Evolutionary conservation across 2,797 vertebrate genomes (phyloP).

Genomic region (Neostethus bicornis): DNA sequence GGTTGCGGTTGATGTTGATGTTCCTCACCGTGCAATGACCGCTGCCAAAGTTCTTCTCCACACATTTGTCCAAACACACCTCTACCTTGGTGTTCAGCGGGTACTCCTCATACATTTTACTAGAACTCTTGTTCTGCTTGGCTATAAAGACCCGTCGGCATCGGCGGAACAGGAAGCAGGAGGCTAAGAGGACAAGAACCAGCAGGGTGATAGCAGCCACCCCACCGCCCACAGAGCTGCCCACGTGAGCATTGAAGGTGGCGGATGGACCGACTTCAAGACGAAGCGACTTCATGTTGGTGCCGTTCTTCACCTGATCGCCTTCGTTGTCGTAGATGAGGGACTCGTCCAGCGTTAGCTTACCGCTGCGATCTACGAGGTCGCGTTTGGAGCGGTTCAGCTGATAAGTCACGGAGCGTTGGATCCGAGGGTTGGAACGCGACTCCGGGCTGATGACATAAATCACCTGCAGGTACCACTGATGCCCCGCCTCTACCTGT

Average conservation of each 20-base stretch:
- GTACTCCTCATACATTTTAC: constrained; percentile 80
- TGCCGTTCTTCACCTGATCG: constrained; percentile 95
- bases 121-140: constrained; percentile 65
- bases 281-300: constrained; percentile 94
- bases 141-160: constrained; percentile 79
- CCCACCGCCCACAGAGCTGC: constrained; percentile 87
- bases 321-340: constrained; percentile 97
- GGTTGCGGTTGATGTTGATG: constrained; percentile 80
- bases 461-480: constrained; percentile 98
- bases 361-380: constrained; percentile 78
- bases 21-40: constrained; percentile 88
- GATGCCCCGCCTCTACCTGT: constrained; percentile 97
- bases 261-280: constrained; percentile 83
- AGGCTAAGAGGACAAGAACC: constrained; percentile 80
- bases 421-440: constrained; percentile 83
- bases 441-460: constrained; percentile 92
- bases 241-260: constrained; percentile 83
- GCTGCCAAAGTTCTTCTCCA: constrained; percentile 82
- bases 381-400: constrained; percentile 80
- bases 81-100: constrained; percentile 93
- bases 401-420: constrained; percentile 82
- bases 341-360: constrained; percentile 86
- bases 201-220: constrained; percentile 84
- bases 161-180: constrained; percentile 85
- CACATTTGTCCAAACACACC: constrained; percentile 80